Evolutionary conservation across 2,888 invertebrate genomes (phyloP).

Genomic region (Scrobipalpa atriplicella): DNA sequence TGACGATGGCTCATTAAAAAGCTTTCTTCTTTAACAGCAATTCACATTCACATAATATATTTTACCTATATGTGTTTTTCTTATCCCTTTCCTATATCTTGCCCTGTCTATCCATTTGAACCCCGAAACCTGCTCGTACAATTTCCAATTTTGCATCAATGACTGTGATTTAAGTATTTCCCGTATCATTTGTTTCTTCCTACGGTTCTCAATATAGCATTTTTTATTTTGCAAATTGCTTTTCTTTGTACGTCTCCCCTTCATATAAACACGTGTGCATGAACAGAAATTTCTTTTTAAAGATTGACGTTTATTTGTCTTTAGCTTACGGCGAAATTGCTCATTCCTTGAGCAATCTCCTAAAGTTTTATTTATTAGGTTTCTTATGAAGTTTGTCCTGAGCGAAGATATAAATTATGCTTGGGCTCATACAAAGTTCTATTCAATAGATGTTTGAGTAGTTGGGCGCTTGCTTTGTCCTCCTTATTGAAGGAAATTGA

Average conservation of each 20-base stretch:
- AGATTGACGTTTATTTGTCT: constrained; percentile 75
- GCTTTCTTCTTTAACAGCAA: too few species aligned
- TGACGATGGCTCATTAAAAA: too few species aligned
- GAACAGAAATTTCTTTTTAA: constrained; percentile 78
- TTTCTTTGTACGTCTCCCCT: constrained; percentile 73
- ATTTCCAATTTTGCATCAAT: constrained; percentile 70
- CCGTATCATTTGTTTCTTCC: constrained; percentile 78
- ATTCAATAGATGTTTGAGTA: constrained; percentile 11
- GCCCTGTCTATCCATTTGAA: neutral
- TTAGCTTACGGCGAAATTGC: constrained; percentile 72
- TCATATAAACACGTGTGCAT: constrained; percentile 68
- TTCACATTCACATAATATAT: too few species aligned
- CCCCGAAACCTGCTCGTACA: neutral
- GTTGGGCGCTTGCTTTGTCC: constrained; percentile 6
- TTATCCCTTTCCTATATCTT: neutral
- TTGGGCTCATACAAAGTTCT: constrained; percentile 2
- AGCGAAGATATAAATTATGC: constrained; percentile 1
- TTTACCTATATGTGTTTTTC: too few species aligned
- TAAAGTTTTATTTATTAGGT: constrained; percentile 34
- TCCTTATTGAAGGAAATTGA: neutral
- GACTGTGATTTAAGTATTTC: constrained; percentile 78
- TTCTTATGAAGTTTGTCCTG: constrained; percentile 21
- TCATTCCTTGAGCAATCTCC: constrained; percentile 50
- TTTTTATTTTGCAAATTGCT: constrained; percentile 81
- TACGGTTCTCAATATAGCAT: constrained; percentile 64